Conservation (phyloP, 1,140 invertebrate species). For the Drosophila pandora region DNA sequence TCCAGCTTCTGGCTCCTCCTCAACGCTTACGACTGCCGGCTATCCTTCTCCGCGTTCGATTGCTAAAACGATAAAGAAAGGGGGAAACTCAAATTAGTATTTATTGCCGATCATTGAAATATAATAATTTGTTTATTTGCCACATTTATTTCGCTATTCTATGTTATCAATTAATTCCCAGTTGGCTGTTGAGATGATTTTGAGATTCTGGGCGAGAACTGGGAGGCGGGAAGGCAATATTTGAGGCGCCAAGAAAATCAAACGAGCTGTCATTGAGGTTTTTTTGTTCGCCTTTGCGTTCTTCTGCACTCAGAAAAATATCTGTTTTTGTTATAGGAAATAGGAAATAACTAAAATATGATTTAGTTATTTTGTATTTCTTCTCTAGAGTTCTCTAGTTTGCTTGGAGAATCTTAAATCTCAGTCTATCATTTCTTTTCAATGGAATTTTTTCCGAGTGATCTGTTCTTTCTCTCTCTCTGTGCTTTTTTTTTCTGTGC, state of each 20-base stretch:
- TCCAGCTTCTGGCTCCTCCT: slow-evolving; percentile 17
- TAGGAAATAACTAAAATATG: background rate
- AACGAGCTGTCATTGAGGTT: slow-evolving; percentile 48
- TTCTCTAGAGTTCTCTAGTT: background rate
- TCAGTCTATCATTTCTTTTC: background rate
- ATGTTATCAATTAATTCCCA: slow-evolving; percentile 50
- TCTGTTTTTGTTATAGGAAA: background rate
- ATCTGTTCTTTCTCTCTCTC: slow-evolving; percentile 1
- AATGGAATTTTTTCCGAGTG: background rate
- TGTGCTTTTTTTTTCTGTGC: slow-evolving; percentile 7
- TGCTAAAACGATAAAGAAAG: slow-evolving; percentile 61
- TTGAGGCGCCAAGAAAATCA: slow-evolving; percentile 72
- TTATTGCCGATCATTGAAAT: slow-evolving; percentile 13
- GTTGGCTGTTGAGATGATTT: slow-evolving; percentile 6
- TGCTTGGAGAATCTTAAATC: background rate
- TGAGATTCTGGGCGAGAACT: background rate
- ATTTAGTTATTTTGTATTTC: background rate
- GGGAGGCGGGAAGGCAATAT: slow-evolving; percentile 22
- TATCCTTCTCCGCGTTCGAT: slow-evolving; percentile 62
- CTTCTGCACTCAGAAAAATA: slow-evolving; percentile 16
- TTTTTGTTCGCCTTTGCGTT: slow-evolving; percentile 9
- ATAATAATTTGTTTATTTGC: slow-evolving; percentile 42
- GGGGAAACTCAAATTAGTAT: slow-evolving; percentile 50
- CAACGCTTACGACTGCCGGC: slow-evolving; percentile 31
- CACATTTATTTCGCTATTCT: slow-evolving; percentile 34